Conservation (phyloP, 1,140 invertebrate genomes). For the Ditylenchus dipsaci region DNA sequence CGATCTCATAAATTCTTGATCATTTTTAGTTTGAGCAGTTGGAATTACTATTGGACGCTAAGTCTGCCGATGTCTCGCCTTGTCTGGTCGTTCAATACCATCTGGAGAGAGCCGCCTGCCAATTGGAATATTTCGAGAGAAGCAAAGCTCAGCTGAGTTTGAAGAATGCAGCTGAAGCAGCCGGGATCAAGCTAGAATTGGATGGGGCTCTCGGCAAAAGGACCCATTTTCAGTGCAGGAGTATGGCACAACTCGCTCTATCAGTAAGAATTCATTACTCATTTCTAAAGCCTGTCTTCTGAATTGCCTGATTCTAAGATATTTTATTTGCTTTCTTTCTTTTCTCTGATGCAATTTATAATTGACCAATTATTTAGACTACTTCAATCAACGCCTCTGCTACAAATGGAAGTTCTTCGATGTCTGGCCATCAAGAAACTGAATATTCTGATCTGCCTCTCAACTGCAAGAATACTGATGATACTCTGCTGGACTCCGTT, state of each 20-base stretch:
- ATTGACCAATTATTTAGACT: conserved; percentile 4
- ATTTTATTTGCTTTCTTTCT: conserved; percentile 5
- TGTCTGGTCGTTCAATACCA: conserved; percentile 11
- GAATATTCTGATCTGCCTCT: conserved; percentile 10
- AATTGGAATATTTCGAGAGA: conserved; percentile 24
- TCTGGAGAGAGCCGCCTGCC: conserved; percentile 13
- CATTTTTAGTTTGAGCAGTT: conserved; percentile 1
- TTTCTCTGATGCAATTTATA: conserved; percentile 4
- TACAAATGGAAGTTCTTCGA: not conserved
- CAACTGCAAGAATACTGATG: conserved; percentile 21
- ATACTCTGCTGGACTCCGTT: conserved; percentile 20
- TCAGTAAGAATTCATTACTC: no score
- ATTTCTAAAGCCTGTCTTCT: no score
- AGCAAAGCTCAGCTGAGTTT: conserved; percentile 1
- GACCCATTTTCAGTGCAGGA: conserved; percentile 22
- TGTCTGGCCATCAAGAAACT: not conserved
- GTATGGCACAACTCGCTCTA: conserved; percentile 19
- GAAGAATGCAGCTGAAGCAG: conserved; percentile 11
- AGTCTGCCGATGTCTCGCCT: not conserved
- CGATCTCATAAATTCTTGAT: not conserved
- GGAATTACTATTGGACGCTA: not conserved
- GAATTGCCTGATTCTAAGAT: no score
- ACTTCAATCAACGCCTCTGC: not conserved
- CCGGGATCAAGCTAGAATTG: conserved; percentile 17
- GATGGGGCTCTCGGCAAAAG: conserved; percentile 19